Evolutionary conservation across 2,888 invertebrate species (phyloP).

Genomic region (Laspeyria flexula): DNA sequence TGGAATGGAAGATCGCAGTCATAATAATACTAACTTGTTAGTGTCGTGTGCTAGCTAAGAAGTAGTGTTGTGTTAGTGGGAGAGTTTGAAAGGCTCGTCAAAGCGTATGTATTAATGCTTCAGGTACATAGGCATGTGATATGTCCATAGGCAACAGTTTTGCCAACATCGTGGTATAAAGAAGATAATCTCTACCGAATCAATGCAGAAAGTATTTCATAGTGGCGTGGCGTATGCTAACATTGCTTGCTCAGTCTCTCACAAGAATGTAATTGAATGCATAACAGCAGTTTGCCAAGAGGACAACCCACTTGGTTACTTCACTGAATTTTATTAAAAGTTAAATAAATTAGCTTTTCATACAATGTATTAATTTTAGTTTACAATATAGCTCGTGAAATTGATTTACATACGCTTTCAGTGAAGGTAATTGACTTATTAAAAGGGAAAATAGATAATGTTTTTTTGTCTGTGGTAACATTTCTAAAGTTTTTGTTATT

Average conservation of each 20-base stretch:
- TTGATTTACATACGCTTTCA: constrained; percentile 3
- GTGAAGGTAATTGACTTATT: constrained; percentile 1
- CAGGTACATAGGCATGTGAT: too few species aligned
- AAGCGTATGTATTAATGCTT: too few species aligned
- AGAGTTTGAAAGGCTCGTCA: too few species aligned
- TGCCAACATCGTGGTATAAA: too few species aligned
- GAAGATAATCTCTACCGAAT: too few species aligned
- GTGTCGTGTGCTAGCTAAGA: too few species aligned
- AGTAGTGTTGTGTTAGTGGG: too few species aligned
- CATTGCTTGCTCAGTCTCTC: too few species aligned
- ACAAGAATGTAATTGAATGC: constrained; percentile 14
- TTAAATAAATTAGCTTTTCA: constrained; percentile 6
- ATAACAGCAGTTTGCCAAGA: constrained; percentile 3
- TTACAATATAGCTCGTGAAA: constrained; percentile 2
- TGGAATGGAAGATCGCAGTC: too few species aligned
- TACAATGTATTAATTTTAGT: constrained; percentile 7
- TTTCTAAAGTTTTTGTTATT: too few species aligned
- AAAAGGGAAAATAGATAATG: background rate
- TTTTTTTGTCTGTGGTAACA: background rate
- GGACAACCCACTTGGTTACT: constrained; percentile 2
- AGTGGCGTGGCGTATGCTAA: background rate
- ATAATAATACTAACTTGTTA: too few species aligned
- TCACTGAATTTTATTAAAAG: constrained; percentile 1
- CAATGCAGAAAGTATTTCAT: background rate
- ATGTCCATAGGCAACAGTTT: too few species aligned